phyloP scores from a whole-genome alignment of 1,140 invertebrate species.

The Bombus soroeensis region DNA sequence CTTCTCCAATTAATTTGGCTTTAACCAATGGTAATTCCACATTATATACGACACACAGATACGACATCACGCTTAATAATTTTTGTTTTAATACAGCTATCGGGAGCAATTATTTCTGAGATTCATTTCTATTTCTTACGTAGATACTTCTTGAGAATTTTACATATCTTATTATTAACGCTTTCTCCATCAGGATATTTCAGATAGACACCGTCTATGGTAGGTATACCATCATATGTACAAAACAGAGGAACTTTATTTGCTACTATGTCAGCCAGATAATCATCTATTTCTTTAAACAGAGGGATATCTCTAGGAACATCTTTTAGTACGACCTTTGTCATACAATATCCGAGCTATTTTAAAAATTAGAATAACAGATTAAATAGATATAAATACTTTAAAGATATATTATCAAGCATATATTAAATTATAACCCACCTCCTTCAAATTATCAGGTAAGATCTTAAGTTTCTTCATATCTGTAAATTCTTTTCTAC shows the following conservation, averaged over 20 bases:
- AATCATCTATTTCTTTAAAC: constrained; percentile 71
- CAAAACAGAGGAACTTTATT: constrained; percentile 62
- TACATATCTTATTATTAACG: not conserved
- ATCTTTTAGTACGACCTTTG: constrained; percentile 69
- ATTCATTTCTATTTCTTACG: constrained; percentile 50
- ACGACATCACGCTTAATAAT: too few relatives aligned
- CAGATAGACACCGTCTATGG: constrained; percentile 70
- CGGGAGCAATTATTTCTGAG: constrained; percentile 28
- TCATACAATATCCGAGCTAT: constrained; percentile 37
- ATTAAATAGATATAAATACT: too few relatives aligned
- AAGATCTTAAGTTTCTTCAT: constrained; percentile 67
- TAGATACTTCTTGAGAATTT: too few relatives aligned
- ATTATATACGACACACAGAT: too few relatives aligned
- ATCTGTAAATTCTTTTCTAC: constrained; percentile 65
- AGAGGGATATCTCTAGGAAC: constrained; percentile 66
- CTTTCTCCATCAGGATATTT: constrained; percentile 44
- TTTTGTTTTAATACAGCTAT: too few relatives aligned
- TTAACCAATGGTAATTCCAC: too few relatives aligned
- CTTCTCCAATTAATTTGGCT: too few relatives aligned
- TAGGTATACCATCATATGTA: constrained; percentile 59
- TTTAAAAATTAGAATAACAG: not conserved
- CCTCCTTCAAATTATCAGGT: constrained; percentile 67
- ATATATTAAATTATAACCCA: constrained; percentile 36
- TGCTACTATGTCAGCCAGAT: constrained; percentile 60
- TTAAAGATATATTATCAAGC: constrained; percentile 20